Conservation (phyloP, 2,113 vertebrate species). For the Actenoides lindsayi region DNA sequence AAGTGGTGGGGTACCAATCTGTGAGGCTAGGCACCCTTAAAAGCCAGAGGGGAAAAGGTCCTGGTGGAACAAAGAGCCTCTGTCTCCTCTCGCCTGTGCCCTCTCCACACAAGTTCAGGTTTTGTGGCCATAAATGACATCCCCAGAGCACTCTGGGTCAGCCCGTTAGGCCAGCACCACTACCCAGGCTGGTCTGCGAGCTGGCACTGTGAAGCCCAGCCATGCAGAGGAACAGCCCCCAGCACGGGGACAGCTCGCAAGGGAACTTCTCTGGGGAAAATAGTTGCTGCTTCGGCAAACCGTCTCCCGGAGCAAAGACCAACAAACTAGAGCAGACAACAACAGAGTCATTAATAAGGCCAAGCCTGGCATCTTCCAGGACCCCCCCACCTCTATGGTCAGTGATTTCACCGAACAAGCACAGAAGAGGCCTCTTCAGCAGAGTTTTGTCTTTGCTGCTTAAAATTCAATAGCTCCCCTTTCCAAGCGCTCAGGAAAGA, state of each 20-base stretch:
- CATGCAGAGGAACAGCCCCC: not conserved
- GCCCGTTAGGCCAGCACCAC: not conserved
- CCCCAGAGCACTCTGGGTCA: not conserved
- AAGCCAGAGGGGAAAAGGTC: not conserved
- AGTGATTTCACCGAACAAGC: not conserved
- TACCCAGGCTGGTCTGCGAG: not conserved
- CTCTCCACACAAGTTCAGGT: not conserved
- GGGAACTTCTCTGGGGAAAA: not conserved
- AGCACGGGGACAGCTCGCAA: accelerated
- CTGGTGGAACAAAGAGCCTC: not conserved
- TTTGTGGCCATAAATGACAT: not conserved
- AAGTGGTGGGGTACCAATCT: not conserved
- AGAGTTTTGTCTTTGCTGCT: conserved; percentile 60
- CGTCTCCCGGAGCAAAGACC: not conserved
- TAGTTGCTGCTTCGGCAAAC: not conserved
- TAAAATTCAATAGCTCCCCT: conserved; percentile 56
- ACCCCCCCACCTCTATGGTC: not conserved
- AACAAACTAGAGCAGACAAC: conserved; percentile 47
- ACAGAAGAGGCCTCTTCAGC: conserved; percentile 42
- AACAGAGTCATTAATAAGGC: conserved; percentile 47
- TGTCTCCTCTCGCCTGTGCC: not conserved
- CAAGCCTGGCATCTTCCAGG: conserved; percentile 31
- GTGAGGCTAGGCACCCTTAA: accelerated
- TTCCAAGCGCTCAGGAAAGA: conserved; percentile 11
- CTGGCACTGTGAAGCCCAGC: accelerated